phyloP scores from a whole-genome alignment of 2,113 vertebrate genomes.

The Girardinichthys multiradiatus region DNA sequence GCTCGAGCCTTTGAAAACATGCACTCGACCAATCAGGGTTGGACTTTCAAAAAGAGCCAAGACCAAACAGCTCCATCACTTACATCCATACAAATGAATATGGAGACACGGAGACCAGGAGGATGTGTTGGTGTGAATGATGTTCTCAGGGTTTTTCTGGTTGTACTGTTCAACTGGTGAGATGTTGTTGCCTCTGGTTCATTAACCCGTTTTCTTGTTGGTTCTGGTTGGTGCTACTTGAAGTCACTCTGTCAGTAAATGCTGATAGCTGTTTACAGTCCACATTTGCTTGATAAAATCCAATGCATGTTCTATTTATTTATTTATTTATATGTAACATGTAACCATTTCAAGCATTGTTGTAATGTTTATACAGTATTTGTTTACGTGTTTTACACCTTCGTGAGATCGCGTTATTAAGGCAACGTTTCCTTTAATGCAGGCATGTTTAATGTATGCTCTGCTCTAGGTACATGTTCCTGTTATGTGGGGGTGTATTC shows the following conservation, averaged over 20 bases:
- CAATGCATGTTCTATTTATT: neutral
- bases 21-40: constrained; percentile 87
- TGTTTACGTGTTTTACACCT: neutral
- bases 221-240: neutral
- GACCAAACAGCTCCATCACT: constrained; percentile 85
- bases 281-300: neutral
- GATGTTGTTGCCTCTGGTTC: neutral
- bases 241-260: constrained; percentile 3
- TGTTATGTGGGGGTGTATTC: constrained; percentile 32
- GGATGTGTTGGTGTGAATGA: neutral
- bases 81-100: constrained; percentile 83
- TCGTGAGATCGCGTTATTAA: neutral
- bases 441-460: constrained; percentile 4
- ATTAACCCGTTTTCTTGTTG: neutral
- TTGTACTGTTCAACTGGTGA: neutral
- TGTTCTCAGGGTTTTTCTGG: neutral
- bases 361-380: neutral
- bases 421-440: constrained; percentile 3
- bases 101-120: neutral
- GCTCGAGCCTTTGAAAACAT: constrained; percentile 89
- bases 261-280: neutral
- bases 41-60: constrained; percentile 91
- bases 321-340: neutral
- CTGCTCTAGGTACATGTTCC: constrained; percentile 18
- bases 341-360: constrained; percentile 18